phyloP scores from a whole-genome alignment of 2,113 vertebrate species.

The Misgurnus mizolepis region DNA sequence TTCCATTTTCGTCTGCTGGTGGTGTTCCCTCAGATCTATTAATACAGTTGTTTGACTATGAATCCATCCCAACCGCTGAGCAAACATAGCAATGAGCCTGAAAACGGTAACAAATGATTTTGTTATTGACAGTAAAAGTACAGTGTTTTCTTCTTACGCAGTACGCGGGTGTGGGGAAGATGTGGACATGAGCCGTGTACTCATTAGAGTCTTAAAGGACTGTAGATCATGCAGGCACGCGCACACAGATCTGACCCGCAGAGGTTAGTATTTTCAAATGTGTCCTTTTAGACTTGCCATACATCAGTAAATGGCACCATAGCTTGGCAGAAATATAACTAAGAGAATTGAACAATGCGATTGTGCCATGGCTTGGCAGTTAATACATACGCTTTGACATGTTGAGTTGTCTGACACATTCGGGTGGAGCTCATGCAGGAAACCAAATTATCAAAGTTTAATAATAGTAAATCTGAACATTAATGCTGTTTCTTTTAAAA shows the following conservation, averaged over 20 bases:
- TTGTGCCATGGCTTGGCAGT: too few species aligned
- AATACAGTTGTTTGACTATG: constrained; percentile 26
- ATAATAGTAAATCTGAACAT: too few species aligned
- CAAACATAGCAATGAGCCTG: constrained; percentile 41
- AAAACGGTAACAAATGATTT: constrained; percentile 40
- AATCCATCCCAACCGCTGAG: constrained; percentile 32
- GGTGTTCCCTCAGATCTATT: constrained; percentile 32
- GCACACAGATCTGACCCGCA: background rate
- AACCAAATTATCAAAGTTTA: too few species aligned
- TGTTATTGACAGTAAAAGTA: constrained; percentile 27
- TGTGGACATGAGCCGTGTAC: background rate
- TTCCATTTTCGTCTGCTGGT: constrained; percentile 10
- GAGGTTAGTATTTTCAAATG: background rate
- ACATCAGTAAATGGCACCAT: background rate
- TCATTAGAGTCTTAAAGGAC: background rate
- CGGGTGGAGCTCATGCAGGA: too few species aligned
- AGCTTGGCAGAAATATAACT: too few species aligned
- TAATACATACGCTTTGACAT: background rate
- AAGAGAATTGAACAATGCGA: too few species aligned
- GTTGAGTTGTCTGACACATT: too few species aligned
- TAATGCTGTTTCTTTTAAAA: too few species aligned
- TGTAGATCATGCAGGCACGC: background rate
- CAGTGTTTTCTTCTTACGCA: constrained; percentile 14
- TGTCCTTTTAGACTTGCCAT: background rate
- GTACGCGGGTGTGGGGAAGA: background rate